These are phyloP conservation scores for Pandion haliaetus DNA, from an alignment of 2,113 vertebrate species.

Conservation along the genomic window DNA sequence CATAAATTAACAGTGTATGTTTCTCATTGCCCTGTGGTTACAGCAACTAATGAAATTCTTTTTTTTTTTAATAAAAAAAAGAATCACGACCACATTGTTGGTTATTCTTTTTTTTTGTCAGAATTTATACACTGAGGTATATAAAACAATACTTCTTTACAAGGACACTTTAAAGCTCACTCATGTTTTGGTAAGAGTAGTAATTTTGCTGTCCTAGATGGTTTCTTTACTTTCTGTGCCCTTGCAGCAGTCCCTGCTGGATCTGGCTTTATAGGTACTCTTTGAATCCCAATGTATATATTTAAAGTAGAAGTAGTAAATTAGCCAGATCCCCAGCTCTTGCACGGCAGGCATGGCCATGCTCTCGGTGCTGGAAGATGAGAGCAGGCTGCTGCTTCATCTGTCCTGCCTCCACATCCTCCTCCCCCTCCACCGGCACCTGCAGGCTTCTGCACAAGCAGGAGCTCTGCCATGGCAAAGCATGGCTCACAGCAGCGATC, in stretches of 20 bases:
- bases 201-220: background rate
- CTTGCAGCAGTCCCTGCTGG: background rate
- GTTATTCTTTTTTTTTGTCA: background rate
- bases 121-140: background rate
- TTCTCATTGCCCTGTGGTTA: background rate
- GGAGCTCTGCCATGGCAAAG: background rate
- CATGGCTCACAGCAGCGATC: background rate
- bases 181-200: background rate
- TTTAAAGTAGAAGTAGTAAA: background rate
- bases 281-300: background rate
- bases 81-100: background rate
- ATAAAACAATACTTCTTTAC: background rate
- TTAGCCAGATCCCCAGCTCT: background rate
- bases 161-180: background rate
- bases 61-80: background rate
- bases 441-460: background rate
- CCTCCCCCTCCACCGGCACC: background rate
- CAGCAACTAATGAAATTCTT: background rate
- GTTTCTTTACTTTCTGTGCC: background rate
- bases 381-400: background rate
- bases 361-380: background rate
- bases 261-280: background rate
- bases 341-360: background rate
- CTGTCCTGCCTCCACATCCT: background rate
- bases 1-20: constrained; percentile 54